Evolutionary conservation across 1,140 invertebrate species (phyloP), one percentile per base, ranked within the genome.

Genomic region (Brachionus rubens): DNA sequence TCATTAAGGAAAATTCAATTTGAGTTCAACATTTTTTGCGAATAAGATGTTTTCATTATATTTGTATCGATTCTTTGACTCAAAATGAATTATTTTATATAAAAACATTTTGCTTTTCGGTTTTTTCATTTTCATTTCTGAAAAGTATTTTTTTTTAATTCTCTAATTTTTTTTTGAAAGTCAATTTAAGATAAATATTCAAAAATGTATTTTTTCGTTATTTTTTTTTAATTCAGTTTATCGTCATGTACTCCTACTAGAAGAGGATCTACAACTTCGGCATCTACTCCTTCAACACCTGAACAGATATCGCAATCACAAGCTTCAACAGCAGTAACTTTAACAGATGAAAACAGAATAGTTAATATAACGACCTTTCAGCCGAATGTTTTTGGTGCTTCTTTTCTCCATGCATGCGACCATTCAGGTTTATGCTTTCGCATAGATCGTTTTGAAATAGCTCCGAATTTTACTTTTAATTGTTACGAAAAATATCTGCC

Each of bases 381-480:
- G 47, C 47, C 47, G 47, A 48, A 48, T 48, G 47, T 48, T 48
- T 48, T 48, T 48, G 47, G 47, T 48, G 47, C 47, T n/a, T n/a
- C n/a, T n/a, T n/a, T n/a, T n/a, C n/a, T n/a, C n/a, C n/a, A n/a
- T n/a, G n/a, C n/a, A n/a, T n/a, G n/a, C n/a, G n/a, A n/a, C n/a
- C n/a, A n/a, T n/a, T n/a, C n/a, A n/a, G n/a, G n/a, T n/a, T n/a
- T n/a, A n/a, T n/a, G n/a, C n/a, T n/a, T n/a, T n/a, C n/a, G n/a
- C 47, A 48, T 48, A 19, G 47, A 48, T 48, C 47, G 47, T n/a
- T n/a, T n/a, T n/a, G n/a, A n/a, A n/a, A n/a, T n/a, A n/a, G n/a
- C n/a, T n/a, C n/a, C n/a, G n/a, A 48, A 48, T 48, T 48, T 48
- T 48, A 19, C 47, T 48, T 48, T 48, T 48, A 48, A 48, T 48